Conservation (phyloP, 2,113 vertebrate genomes). For the Pedionomus torquatus region DNA sequence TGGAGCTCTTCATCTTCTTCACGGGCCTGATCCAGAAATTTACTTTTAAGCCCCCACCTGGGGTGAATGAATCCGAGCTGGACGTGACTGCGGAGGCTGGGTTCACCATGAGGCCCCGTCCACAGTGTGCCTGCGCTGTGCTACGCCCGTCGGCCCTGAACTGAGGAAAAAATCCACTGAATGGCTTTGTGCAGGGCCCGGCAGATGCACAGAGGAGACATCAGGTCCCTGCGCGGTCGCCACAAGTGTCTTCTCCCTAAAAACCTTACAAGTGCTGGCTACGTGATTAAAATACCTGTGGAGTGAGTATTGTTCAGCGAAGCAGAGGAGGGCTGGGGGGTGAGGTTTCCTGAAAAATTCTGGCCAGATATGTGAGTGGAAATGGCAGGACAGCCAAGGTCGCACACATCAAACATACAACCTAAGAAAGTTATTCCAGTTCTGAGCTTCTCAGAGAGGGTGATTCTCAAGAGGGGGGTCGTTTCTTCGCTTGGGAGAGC, state of each 20-base stretch:
- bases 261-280: background rate
- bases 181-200: background rate
- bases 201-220: background rate
- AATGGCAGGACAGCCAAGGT: background rate
- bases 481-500: background rate
- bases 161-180: background rate
- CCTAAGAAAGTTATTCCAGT: background rate
- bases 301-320: background rate
- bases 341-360: background rate
- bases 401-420: background rate
- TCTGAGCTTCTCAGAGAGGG: background rate
- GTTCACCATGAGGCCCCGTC: constrained; percentile 47
- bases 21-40: constrained; percentile 71
- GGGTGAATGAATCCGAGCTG: constrained; percentile 40
- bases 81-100: constrained; percentile 27
- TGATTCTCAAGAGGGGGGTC: background rate
- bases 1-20: constrained; percentile 78
- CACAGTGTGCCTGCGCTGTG: constrained; percentile 56
- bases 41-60: constrained; percentile 40
- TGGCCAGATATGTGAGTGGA: background rate
- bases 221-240: background rate
- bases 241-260: background rate
- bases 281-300: background rate
- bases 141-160: background rate
- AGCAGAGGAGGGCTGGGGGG: background rate